Evolutionary conservation across 2,888 invertebrate genomes (phyloP), one percentile per base, ranked within the genome.

Genomic region (Microchrysa polita): DNA sequence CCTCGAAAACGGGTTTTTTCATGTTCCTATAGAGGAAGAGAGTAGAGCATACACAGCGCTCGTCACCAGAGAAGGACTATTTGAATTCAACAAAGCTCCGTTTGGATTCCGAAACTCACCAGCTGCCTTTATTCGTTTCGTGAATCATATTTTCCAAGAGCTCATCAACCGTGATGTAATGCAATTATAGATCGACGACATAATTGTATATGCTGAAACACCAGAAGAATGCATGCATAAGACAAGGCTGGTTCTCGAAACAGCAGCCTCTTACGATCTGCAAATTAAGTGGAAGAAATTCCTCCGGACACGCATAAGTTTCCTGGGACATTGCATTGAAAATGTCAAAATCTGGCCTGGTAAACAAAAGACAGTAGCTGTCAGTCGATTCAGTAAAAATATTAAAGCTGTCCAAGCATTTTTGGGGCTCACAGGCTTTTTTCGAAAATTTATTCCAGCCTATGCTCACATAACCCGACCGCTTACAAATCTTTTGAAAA

Each of bases 391-490:
- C 76, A 81, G 81, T 0, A 79, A 18, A 52, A 77, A 72, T 7
- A 55, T 75, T 1, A 80, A 80, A 67, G 76, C 80, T 42, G 53
- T 82, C 0, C 80, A 81, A 72, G 78, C 79, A 55, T 82, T 82
- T 75, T 73, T 83, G 14, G 81, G 81, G 1, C 63, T 82, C 5
- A 61, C 61, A 16, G 42, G 61, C 16, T 61, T 40, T 61, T 40
- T 61, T n/a, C 42, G 40, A 18, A 82, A 82, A 63, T 83, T 82
- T 75, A 78, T 83, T 12, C 72, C 73, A 2, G 73, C 76, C 14
- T 83, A 81, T 74, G 73, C 81, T 4, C 65, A 75, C n/a, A 80
- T 81, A 23, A 81, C 82, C 1, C 79, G 78, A 73, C 81, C 80
- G 5, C 74, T 82, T 60, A 79, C 80, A 16, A 80, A 82, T 52